These are phyloP conservation scores for Dione vanillae DNA, from an alignment of 2,888 invertebrate genomes.

Conservation along the genomic window DNA sequence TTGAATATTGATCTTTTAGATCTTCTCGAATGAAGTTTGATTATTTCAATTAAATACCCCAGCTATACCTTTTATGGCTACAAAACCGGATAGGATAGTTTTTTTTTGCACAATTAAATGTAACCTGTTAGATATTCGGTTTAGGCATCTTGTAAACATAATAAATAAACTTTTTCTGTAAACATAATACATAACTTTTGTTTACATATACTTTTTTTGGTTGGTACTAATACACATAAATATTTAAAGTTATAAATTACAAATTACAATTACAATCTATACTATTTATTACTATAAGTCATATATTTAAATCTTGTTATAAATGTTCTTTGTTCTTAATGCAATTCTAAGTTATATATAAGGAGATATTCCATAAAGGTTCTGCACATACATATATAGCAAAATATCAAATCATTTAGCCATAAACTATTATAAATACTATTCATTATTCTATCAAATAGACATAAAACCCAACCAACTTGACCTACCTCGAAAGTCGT, in stretches of 20 bases:
- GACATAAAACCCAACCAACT: constrained; percentile 2
- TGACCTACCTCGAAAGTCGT: constrained; percentile 24
- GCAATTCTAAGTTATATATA: not conserved
- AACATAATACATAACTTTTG: too few relatives aligned
- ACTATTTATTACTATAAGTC: not conserved
- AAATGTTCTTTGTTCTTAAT: not conserved
- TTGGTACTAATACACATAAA: not conserved
- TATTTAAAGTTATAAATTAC: not conserved
- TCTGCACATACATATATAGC: not conserved
- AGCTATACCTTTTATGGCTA: not conserved
- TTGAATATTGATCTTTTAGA: constrained; percentile 43
- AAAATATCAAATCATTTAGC: constrained; percentile 4
- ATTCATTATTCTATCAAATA: not conserved
- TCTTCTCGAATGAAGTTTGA: constrained; percentile 20
- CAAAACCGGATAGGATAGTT: not conserved
- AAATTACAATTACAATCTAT: not conserved
- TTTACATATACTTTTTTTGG: too few relatives aligned
- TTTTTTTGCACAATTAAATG: not conserved
- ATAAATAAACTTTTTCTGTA: too few relatives aligned
- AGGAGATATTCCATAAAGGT: not conserved
- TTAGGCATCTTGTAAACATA: not conserved
- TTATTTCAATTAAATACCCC: constrained; percentile 24
- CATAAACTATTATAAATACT: constrained; percentile 3
- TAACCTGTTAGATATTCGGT: not conserved
- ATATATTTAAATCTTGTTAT: not conserved